Percentiles rank a stretch among this genome's conserved stretches.
These are phyloP conservation scores for Amiota minor DNA, from an alignment of 2,888 invertebrate genomes.

Conservation along the genomic window DNA sequence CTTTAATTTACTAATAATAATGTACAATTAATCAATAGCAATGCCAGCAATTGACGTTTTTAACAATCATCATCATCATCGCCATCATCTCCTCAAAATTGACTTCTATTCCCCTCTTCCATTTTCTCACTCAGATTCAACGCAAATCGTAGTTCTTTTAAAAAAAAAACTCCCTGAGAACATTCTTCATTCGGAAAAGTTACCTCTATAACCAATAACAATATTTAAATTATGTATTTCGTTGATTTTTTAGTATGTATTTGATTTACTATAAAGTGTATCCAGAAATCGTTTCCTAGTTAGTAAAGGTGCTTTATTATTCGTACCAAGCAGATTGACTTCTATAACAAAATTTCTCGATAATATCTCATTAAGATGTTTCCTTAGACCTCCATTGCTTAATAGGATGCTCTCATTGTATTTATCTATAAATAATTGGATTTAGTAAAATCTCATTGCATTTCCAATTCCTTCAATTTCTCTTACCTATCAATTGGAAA, in stretches of 20 bases:
- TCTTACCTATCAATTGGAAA: slow-evolving; percentile 9
- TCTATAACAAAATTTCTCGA: slow-evolving; percentile 1
- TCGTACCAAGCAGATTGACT: slow-evolving; percentile 5
- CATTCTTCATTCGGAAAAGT: background rate
- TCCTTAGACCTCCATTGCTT: background rate
- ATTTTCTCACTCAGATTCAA: background rate
- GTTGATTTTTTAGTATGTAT: background rate
- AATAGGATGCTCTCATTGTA: background rate
- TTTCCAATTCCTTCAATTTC: slow-evolving; percentile 5
- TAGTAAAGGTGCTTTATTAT: slow-evolving; percentile 3
- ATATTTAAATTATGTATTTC: background rate
- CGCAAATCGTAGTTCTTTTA: background rate
- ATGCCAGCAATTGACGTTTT: too few species aligned
- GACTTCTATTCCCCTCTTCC: background rate
- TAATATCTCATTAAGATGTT: background rate
- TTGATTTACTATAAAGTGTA: slow-evolving; percentile 6
- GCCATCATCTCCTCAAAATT: background rate
- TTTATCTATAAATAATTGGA: background rate
- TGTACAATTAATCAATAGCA: background rate
- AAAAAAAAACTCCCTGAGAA: background rate
- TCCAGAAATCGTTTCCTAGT: background rate
- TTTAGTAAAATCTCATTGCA: background rate
- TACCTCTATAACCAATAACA: slow-evolving; percentile 2
- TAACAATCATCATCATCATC: slow-evolving; percentile 3
- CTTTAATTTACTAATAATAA: background rate